Base-by-base conservation (phyloP, 2,797 vertebrate species). In the Melanotaenia maccullochi region DNA sequence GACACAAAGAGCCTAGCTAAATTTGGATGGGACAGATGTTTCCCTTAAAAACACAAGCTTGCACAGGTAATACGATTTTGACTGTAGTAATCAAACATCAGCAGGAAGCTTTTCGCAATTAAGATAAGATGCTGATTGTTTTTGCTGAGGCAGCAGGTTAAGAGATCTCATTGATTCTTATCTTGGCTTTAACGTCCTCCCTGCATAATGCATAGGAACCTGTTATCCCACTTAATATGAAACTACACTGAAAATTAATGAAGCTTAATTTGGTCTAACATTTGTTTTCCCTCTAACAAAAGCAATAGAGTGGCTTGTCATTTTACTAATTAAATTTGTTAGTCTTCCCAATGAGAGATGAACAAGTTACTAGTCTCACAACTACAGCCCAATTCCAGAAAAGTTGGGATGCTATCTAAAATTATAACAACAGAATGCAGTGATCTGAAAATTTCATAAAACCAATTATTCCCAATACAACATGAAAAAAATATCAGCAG, bases 11-110 rank as follows among this genome's bases (percentile, higher is more conserved):
- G 30, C 33, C 60, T 6, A 73, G 42, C 66, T 68, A 60, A 14
- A 67, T 65, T 64, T 63, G 59, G 75, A 83, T 58, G 72, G 79
- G 77, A 80, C 54, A 76, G 79, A 85, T 73, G 78, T 65, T 82
- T 86, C 73, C 70, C 75, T 65, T 36, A 55, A 56, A 70, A 52
- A 58, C 57, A 59, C 9, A 51, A 25, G 61, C 4, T 16, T 42
- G 40, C 40, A 16, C 40, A 42, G 42, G 55, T 69, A 33, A 68
- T 61, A 22, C 28, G 9, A 67, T 35, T 64, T 6, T 47, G 2
- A 67, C 52, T 24, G 2, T 3, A 32, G 16, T 0, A 65, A 60
- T 56, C 33, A 58, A 75, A 61, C 54, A 44, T 57, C 12, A 16
- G 16, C 28, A 74, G 66, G 73, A 74, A 79, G 69, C 52, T 13